A percentile compares a stretch with the other conserved stretches of the same genome.
Evolutionary conservation across 2,888 invertebrate species (phyloP).

Genomic region (Euspilapteryx auroguttella): DNA sequence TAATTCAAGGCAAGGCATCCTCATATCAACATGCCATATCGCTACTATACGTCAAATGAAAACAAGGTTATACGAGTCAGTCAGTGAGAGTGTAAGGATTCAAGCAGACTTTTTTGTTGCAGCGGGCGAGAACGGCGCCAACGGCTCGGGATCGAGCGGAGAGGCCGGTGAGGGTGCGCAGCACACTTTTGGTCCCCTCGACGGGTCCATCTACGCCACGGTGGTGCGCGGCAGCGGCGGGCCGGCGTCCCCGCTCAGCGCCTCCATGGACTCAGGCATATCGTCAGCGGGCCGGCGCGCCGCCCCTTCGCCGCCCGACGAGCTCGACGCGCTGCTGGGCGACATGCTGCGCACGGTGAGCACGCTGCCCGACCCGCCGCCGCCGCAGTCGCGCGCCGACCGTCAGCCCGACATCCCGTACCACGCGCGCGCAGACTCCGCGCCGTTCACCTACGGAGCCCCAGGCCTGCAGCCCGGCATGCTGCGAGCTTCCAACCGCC

Average conservation of each 20-base stretch:
- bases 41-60: too few relatives aligned
- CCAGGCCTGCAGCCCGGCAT: constrained; percentile 62
- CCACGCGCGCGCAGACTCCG: constrained; percentile 87
- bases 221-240: constrained; percentile 54
- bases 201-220: constrained; percentile 88
- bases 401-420: constrained; percentile 73
- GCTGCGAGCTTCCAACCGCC: constrained; percentile 72
- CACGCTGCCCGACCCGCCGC: constrained; percentile 69
- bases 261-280: constrained; percentile 91
- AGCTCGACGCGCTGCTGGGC: constrained; percentile 81
- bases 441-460: constrained; percentile 87
- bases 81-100: too few relatives aligned
- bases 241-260: constrained; percentile 73
- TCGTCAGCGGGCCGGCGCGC: constrained; percentile 71
- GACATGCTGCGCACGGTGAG: constrained; percentile 88
- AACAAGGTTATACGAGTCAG: not conserved
- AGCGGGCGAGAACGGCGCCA: constrained; percentile 62
- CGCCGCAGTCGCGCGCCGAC: constrained; percentile 50
- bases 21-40: too few relatives aligned
- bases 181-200: constrained; percentile 83
- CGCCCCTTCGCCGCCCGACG: constrained; percentile 59
- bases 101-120: constrained; percentile 27
- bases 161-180: constrained; percentile 48
- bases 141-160: constrained; percentile 44
- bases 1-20: too few relatives aligned